A percentile compares a stretch with the other conserved stretches of the same genome.
phyloP scores from a whole-genome alignment of 2,888 invertebrate genomes.

The Adela reaumurella region DNA sequence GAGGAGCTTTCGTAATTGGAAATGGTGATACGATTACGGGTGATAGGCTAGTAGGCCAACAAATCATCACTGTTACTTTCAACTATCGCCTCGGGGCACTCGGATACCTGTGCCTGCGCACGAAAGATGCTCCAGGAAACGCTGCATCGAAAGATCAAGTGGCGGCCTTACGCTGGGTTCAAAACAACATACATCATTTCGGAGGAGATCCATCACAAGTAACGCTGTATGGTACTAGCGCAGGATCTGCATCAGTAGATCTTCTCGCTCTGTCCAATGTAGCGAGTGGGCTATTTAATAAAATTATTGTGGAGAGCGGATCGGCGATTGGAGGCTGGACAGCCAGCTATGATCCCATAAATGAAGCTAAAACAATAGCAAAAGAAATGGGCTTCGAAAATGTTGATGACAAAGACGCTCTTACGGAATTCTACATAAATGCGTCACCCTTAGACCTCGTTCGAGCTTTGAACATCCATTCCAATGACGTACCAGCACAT shows the following conservation, averaged over 20 bases:
- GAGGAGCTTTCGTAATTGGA: background rate
- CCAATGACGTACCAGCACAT: background rate
- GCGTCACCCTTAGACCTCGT: background rate
- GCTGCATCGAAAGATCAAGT: conserved; percentile 7
- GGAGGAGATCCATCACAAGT: background rate
- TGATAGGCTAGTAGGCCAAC: background rate
- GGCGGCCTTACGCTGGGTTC: conserved; percentile 1
- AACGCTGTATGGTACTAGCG: conserved; percentile 3
- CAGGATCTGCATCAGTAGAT: background rate
- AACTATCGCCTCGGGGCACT: conserved; percentile 9
- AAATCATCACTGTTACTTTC: conserved; percentile 3
- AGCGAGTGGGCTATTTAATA: conserved; percentile 1
- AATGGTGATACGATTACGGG: background rate
- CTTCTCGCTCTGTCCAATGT: background rate
- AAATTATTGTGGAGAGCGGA: conserved; percentile 4
- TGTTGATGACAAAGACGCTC: conserved; percentile 1
- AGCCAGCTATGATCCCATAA: background rate
- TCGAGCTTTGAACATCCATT: background rate
- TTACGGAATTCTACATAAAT: conserved; percentile 1
- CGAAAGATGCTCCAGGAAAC: conserved; percentile 9
- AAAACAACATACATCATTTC: background rate
- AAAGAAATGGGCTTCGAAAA: background rate
- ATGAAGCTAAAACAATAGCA: conserved; percentile 1
- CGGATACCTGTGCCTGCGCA: conserved; percentile 10
- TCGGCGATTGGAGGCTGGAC: background rate